phyloP scores from a whole-genome alignment of 1,140 invertebrate genomes.

The Globodera rostochiensis region DNA sequence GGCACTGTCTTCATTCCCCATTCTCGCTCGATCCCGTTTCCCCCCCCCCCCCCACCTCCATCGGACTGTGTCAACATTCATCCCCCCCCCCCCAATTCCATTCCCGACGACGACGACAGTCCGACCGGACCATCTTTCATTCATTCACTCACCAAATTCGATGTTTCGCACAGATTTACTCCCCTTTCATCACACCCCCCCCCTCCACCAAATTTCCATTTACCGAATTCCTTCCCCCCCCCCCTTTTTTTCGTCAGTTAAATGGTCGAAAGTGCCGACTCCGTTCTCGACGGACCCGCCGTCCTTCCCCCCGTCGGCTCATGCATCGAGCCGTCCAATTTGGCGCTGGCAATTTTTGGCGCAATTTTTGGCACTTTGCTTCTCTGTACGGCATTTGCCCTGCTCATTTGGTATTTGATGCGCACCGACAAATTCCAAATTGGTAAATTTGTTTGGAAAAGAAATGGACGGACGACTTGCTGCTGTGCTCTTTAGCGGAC shows the following conservation, averaged over 20 bases:
- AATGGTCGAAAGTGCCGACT: neutral
- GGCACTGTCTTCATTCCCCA: neutral
- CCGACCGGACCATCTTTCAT: neutral
- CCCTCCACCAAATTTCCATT: neutral
- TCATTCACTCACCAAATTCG: neutral
- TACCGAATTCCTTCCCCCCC: neutral
- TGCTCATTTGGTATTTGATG: conserved; percentile 23
- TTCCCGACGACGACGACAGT: neutral
- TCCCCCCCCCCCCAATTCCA: neutral
- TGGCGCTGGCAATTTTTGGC: conserved; percentile 16
- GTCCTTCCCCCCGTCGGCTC: neutral
- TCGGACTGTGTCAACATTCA: neutral
- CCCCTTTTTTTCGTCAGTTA: neutral
- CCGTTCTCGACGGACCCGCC: neutral
- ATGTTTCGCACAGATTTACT: neutral
- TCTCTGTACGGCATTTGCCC: conserved; percentile 18
- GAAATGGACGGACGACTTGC: no score
- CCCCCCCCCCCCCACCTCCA: no score
- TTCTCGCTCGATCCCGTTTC: neutral
- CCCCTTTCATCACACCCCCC: no score
- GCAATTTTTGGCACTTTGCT: conserved; percentile 32
- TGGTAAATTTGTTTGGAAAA: neutral
- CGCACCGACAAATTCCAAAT: conserved; percentile 9
- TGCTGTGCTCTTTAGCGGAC: conserved; percentile 15
- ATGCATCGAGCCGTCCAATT: conserved; percentile 12